Evolutionary conservation across 2,888 invertebrate species (phyloP), one percentile per base, ranked within the genome.

Genomic region (Dioctria linearis): DNA sequence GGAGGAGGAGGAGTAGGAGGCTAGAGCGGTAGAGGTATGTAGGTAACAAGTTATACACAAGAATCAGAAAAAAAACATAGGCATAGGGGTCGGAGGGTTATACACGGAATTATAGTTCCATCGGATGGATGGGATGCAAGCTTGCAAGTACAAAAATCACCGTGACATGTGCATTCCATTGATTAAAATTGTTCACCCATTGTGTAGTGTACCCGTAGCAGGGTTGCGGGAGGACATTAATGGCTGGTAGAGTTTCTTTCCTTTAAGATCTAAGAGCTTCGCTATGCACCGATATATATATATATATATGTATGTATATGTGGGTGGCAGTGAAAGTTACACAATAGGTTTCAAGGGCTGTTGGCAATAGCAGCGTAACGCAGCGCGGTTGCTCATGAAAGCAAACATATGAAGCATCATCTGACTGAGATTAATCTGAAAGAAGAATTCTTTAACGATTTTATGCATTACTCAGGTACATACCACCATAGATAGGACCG

Each of bases 101-200:
- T 59, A 73, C 57, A 42, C 51, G 11, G 11, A 25, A n/a, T 39
- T 39, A 39, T 61, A 61, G 43, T 61, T 59, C 42, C 37, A 25
- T 25, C 25, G n/a, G 39, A 46, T 46, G 25, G 25, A 25, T 25
- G 25, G 76, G 49, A 76, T 76, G 63, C 59, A 8, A 75, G 37
- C 13, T 25, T 61, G 76, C 49, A 63, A 59, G n/a, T 11, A 39
- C 40, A 71, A 71, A 71, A 51, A 76, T 63, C 76, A 49, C 51
- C 39, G 76, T 81, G 81, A 81, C 81, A 81, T 81, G 81, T 81
- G 78, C 79, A 81, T 79, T 80, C 81, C 80, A 81, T 81, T 81
- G 81, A 81, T 81, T 81, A 66, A 78, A 78, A 66, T 42, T 78
- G 78, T 78, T 78, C 43, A 43, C n/a, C 66, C 42, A 66, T 65